Evolutionary conservation across 1,140 invertebrate genomes (phyloP).

Genomic region (Aphis craccivora): DNA sequence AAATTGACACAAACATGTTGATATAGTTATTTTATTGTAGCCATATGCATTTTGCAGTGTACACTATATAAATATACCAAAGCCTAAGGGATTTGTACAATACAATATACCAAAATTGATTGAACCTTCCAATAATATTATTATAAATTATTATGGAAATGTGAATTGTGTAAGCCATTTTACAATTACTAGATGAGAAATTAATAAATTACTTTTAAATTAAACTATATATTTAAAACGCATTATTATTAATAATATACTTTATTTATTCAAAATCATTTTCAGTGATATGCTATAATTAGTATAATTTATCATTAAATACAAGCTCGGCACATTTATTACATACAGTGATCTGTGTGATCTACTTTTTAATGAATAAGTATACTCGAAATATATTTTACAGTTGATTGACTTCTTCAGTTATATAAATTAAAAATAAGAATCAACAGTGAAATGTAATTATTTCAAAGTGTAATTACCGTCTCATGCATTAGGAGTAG

Average conservation of each 20-base stretch:
- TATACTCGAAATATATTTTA: not conserved
- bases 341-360: not conserved
- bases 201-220: not conserved
- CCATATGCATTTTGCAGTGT: not conserved
- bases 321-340: not conserved
- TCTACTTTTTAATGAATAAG: not conserved
- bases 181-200: not conserved
- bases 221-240: not conserved
- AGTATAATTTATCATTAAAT: not conserved
- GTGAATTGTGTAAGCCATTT: not conserved
- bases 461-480: not conserved
- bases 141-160: not conserved
- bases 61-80: not conserved
- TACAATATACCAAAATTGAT: conserved; percentile 9
- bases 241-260: not conserved
- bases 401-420: not conserved
- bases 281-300: not conserved
- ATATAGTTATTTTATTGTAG: not conserved
- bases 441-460: not conserved
- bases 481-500: not conserved
- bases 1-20: not conserved
- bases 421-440: not conserved
- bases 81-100: not conserved
- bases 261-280: not conserved
- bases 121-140: not conserved